phyloP scores from a whole-genome alignment of 1,140 invertebrate species.

The Atta texana region DNA sequence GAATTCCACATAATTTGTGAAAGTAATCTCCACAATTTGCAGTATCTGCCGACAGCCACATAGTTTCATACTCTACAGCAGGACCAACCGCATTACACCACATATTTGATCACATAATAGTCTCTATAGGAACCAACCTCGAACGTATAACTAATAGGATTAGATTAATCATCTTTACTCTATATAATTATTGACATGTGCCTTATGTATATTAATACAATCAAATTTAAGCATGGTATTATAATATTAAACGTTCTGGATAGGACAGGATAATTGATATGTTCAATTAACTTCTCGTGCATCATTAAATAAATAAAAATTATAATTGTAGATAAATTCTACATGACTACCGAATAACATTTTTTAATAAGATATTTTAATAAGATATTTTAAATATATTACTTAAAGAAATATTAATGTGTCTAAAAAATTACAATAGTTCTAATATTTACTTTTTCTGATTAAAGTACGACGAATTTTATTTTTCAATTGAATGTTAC shows the following conservation, averaged over 20 bases:
- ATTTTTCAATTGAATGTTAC: neutral
- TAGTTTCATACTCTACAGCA: conserved; percentile 55
- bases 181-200: conserved; percentile 17
- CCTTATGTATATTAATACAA: conserved; percentile 10
- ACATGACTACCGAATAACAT: neutral
- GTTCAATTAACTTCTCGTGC: conserved; percentile 14
- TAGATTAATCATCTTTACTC: conserved; percentile 31
- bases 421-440: neutral
- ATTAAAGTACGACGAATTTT: neutral
- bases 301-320: conserved; percentile 14
- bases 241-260: neutral
- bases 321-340: neutral
- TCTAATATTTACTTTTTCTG: neutral
- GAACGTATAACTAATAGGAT: conserved; percentile 44
- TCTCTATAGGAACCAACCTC: conserved; percentile 9
- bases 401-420: neutral
- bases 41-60: conserved; percentile 49
- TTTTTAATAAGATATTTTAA: neutral
- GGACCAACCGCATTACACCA: conserved; percentile 40
- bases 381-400: neutral
- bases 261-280: conserved; percentile 3
- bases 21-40: conserved; percentile 60
- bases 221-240: conserved; percentile 1
- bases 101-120: conserved; percentile 61
- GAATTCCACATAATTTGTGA: conserved; percentile 61